Conservation (phyloP, 1,140 invertebrate genomes). For the Cydia splendana region DNA sequence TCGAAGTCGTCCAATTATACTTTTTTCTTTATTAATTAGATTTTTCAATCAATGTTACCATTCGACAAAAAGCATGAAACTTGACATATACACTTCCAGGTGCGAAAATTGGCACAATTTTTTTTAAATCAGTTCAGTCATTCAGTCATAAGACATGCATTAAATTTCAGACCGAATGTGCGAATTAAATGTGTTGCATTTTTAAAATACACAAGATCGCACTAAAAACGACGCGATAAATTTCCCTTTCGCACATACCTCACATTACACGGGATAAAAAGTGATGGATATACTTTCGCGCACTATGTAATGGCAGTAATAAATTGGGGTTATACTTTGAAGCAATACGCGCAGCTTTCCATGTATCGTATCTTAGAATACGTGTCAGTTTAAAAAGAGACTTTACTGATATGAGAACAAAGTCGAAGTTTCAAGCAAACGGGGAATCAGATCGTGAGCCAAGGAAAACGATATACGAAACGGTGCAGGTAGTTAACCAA, state of each 20-base stretch:
- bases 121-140: too few species aligned
- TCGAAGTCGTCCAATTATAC: too few species aligned
- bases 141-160: too few species aligned
- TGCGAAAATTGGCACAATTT: too few species aligned
- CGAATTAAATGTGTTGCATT: background rate
- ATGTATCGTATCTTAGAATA: background rate
- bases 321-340: constrained; percentile 29
- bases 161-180: too few species aligned
- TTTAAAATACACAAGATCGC: background rate
- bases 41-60: too few species aligned
- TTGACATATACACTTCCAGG: too few species aligned
- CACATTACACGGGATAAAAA: constrained; percentile 22
- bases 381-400: background rate
- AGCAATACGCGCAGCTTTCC: background rate
- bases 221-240: constrained; percentile 7
- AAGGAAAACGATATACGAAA: constrained; percentile 35
- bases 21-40: too few species aligned
- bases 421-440: background rate
- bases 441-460: background rate
- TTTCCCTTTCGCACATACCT: constrained; percentile 18
- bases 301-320: constrained; percentile 30
- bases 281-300: constrained; percentile 11
- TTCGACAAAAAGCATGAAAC: too few species aligned
- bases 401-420: background rate
- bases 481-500: constrained; percentile 59